Evolutionary conservation across 2,888 invertebrate genomes (phyloP).

Genomic region (Dynastes hyllus): DNA sequence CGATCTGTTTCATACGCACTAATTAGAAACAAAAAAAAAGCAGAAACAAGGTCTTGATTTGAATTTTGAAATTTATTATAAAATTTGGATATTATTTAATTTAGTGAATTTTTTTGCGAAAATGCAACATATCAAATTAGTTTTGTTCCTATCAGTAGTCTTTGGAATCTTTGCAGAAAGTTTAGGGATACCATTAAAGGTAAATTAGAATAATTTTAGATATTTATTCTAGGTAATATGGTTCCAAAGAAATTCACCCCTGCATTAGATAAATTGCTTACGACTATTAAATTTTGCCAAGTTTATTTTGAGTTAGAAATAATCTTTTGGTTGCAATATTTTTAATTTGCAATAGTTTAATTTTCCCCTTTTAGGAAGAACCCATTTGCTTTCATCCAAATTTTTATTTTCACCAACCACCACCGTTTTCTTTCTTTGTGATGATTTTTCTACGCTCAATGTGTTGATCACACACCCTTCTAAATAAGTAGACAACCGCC

Average conservation of each 20-base stretch:
- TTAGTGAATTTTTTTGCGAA: not conserved
- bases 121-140: conserved; percentile 12
- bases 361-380: no score
- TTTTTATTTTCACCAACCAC: no score
- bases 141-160: conserved; percentile 23
- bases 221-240: not conserved
- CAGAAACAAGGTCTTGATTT: not conserved
- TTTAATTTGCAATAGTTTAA: no score
- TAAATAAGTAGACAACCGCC: not conserved
- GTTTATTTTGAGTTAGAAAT: no score
- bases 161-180: conserved; percentile 15
- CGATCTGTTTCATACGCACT: conserved; percentile 32
- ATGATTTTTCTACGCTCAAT: not conserved
- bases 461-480: not conserved
- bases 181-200: conserved; percentile 6
- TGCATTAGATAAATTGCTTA: no score
- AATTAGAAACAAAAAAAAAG: not conserved
- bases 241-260: no score
- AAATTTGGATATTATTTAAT: no score
- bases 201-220: conserved; percentile 12
- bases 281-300: no score
- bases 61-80: no score
- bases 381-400: no score
- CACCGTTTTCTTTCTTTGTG: no score
- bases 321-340: no score